Conservation (phyloP, 2,888 invertebrate genomes). For the Dendrolimus pini region DNA sequence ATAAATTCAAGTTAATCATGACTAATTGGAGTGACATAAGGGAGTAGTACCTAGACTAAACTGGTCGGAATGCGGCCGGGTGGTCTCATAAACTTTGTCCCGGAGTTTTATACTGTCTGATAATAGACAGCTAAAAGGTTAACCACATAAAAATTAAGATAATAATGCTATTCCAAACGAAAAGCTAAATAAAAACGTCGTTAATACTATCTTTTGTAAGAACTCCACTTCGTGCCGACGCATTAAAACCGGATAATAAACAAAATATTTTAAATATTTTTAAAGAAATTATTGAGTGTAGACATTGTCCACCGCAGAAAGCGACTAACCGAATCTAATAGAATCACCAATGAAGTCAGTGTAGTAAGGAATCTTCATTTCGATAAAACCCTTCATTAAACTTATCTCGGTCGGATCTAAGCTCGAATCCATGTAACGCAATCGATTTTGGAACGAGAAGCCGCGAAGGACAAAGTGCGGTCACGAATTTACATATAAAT, state of each 20-base stretch:
- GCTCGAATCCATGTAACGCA: constrained; percentile 62
- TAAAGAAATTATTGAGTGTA: constrained; percentile 5
- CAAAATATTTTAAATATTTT: constrained; percentile 25
- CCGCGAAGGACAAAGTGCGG: constrained; percentile 70
- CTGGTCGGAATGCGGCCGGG: constrained; percentile 36
- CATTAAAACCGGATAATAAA: constrained; percentile 35
- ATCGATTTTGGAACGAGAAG: constrained; percentile 66
- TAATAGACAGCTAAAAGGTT: constrained; percentile 51
- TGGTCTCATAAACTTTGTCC: constrained; percentile 50
- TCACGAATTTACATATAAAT: constrained; percentile 73
- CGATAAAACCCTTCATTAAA: constrained; percentile 63
- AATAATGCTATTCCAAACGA: constrained; percentile 39
- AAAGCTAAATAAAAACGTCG: constrained; percentile 37
- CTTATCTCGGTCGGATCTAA: constrained; percentile 61
- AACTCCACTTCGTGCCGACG: constrained; percentile 25
- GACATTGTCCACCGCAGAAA: constrained; percentile 2
- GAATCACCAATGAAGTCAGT: constrained; percentile 50
- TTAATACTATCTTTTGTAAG: constrained; percentile 41
- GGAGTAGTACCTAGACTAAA: constrained; percentile 24
- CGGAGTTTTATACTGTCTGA: constrained; percentile 43
- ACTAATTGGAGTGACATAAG: constrained; percentile 63
- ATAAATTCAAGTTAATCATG: constrained; percentile 73
- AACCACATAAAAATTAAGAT: constrained; percentile 63
- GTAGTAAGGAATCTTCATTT: constrained; percentile 49
- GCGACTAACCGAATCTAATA: constrained; percentile 10